Base-by-base conservation (phyloP, 2,888 invertebrate species). In the Drosophila monieri region DNA sequence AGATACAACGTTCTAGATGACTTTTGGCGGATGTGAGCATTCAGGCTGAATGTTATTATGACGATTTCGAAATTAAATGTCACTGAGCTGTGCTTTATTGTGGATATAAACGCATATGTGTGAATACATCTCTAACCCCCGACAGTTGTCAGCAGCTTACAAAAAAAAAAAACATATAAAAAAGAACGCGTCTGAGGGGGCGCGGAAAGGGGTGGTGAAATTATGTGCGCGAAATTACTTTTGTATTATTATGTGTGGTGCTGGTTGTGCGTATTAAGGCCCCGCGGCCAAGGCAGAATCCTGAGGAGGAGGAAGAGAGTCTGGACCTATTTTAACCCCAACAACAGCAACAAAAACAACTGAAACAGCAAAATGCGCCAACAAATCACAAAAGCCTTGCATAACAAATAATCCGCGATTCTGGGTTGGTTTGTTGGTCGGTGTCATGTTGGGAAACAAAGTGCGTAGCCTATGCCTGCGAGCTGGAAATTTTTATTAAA, bases 81-180 rank as follows among this genome's bases (percentile, higher is more conserved):
- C 74, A 71, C 58, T 54, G 69, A 69, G 69, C 73, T 51, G 65
- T 64, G 69, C 73, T 72, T 69, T 69, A 69, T 72, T 64, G 65
- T 64, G 18, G 43, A 21, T 23, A 18, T 14, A 39, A 30, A 37
- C 15, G 15, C 41, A n/a, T 52, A n/a, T 71, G 43, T 76, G 53
- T 65, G 53, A 21, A 64, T 56, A 41, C 44, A 47, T 27, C 60
- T 39, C 52, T 73, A 76, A 77, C 60, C 57, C 49, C 58, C 62
- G 88, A 74, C 85, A 85, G 85, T 87, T 81, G 88, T 83, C 88
- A 83, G 56, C 83, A 80, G 81, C 80, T 87, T 79, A 85, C 76
- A 69, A 79, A 70, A 69, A 79, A 69, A 81, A 66, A 49, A 25
- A 15, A 44, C n/a, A 43, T 23, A 18, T 14, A 41, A 18, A 30